These are phyloP conservation scores for Cantharis rufa DNA, from an alignment of 2,888 invertebrate genomes.

Conservation along the genomic window DNA sequence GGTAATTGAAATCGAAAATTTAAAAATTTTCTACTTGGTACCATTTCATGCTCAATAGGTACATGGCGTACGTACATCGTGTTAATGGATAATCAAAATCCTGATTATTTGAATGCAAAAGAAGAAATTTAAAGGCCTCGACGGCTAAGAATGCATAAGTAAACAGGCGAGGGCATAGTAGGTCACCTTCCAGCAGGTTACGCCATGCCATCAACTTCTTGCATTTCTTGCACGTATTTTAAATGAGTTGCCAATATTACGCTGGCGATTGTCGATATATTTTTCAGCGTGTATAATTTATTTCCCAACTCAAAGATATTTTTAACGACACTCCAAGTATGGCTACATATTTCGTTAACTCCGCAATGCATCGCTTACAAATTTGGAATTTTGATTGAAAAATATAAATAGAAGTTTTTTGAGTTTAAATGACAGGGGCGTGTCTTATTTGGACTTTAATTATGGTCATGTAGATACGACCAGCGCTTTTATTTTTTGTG, in stretches of 20 bases:
- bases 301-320: neutral
- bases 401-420: neutral
- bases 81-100: neutral
- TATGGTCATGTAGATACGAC: neutral
- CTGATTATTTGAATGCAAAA: neutral
- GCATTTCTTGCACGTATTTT: conserved; percentile 16
- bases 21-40: neutral
- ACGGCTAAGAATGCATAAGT: conserved; percentile 8
- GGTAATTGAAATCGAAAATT: neutral
- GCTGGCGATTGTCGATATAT: conserved; percentile 4
- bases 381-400: neutral
- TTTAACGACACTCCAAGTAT: neutral
- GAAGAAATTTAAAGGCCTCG: conserved; percentile 6
- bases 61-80: neutral
- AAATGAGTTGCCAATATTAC: conserved; percentile 1
- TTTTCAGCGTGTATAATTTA: neutral
- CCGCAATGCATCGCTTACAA: neutral
- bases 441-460: neutral
- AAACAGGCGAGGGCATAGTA: conserved; percentile 17
- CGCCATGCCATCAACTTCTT: conserved; percentile 15
- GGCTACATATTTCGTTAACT: neutral
- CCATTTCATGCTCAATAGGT: neutral
- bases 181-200: conserved; percentile 18
- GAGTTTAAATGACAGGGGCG: neutral
- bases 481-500: neutral